Conservation (phyloP, 2,797 vertebrate genomes). For the Protosalanx chinensis region DNA sequence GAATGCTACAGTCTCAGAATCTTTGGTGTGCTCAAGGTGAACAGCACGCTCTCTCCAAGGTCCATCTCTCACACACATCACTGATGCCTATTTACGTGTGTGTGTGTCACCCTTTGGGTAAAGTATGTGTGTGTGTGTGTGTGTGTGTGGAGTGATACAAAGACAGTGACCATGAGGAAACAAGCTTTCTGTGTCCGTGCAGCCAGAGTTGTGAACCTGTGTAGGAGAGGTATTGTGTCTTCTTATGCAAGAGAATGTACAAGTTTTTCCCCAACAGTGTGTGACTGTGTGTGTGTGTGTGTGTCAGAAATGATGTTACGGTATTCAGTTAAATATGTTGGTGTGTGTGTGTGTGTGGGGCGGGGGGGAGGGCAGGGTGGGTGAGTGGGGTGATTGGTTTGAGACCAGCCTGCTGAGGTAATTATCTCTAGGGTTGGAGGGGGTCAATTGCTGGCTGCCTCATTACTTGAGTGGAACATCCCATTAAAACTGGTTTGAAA, state of each 20-base stretch:
- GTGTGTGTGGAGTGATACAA: not conserved
- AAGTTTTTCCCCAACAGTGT: not conserved
- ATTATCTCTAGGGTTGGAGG: slow-evolving; percentile 43
- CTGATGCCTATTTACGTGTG: not conserved
- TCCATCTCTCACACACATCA: not conserved
- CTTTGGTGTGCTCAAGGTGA: not conserved
- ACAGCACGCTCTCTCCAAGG: not conserved
- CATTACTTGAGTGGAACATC: slow-evolving; percentile 43
- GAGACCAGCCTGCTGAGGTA: slow-evolving; percentile 21
- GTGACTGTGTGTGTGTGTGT: slow-evolving; percentile 20
- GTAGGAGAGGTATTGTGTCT: slow-evolving; percentile 32
- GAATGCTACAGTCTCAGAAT: not conserved
- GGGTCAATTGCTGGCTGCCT: slow-evolving; percentile 37
- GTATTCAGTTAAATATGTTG: slow-evolving; percentile 8
- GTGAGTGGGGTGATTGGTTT: slow-evolving; percentile 8
- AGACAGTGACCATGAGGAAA: slow-evolving; percentile 10
- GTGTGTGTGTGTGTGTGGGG: slow-evolving; percentile 12
- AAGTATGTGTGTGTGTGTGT: slow-evolving; percentile 20
- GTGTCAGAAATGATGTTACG: not conserved
- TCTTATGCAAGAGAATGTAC: slow-evolving; percentile 7
- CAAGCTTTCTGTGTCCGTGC: not conserved
- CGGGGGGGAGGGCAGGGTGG: not conserved
- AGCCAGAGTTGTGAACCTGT: slow-evolving; percentile 48
- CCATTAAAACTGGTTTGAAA: slow-evolving; percentile 30
- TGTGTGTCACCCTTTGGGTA: slow-evolving; percentile 2